Evolutionary conservation across 2,797 vertebrate genomes (phyloP).

Genomic region (Anguilla pacifica): DNA sequence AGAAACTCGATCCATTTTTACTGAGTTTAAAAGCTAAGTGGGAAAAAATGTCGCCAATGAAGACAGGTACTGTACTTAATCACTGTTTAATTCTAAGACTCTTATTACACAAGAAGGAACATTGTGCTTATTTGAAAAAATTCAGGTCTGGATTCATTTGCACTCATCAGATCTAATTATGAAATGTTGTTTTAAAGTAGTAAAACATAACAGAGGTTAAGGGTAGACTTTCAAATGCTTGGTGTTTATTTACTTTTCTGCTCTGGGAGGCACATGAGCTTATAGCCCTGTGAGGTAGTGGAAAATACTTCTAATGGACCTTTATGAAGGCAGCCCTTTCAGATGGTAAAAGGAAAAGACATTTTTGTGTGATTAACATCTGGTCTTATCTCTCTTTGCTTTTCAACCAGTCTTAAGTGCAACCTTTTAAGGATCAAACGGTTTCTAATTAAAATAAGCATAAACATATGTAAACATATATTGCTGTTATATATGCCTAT

Average conservation of each 20-base stretch:
- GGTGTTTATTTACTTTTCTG: background rate
- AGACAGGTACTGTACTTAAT: background rate
- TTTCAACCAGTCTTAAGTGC: background rate
- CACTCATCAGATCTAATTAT: background rate
- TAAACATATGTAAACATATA: background rate
- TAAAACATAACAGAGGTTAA: background rate
- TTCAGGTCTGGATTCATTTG: background rate
- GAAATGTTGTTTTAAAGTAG: background rate
- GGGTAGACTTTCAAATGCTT: background rate
- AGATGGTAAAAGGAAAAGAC: background rate
- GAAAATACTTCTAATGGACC: background rate
- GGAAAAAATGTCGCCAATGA: background rate
- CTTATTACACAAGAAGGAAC: background rate
- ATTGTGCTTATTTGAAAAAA: background rate
- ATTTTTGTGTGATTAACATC: background rate
- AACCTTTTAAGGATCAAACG: background rate
- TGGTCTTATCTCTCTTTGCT: background rate
- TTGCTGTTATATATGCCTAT: background rate
- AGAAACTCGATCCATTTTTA: background rate
- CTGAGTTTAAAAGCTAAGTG: background rate
- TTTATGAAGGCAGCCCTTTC: background rate
- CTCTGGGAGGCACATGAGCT: background rate
- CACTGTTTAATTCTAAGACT: background rate
- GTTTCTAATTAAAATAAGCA: background rate
- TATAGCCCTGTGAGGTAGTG: background rate